These are phyloP conservation scores for Trichogramma dendrolimi DNA, from an alignment of 2,888 invertebrate species.

Conservation along the genomic window DNA sequence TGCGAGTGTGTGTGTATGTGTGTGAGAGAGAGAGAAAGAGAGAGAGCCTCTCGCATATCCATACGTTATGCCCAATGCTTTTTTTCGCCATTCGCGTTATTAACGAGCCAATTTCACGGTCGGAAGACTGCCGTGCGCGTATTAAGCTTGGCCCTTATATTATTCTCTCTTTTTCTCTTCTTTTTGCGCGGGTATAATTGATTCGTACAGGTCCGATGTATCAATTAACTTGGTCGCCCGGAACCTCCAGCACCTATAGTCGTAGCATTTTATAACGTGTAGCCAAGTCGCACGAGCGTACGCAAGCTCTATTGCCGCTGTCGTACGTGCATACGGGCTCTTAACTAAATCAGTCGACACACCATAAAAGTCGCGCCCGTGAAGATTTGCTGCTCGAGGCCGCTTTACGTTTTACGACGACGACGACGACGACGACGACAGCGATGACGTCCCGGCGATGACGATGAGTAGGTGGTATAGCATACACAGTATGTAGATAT, in stretches of 20 bases:
- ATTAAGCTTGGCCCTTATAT: background rate
- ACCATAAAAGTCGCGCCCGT: constrained; percentile 33
- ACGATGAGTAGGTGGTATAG: no score
- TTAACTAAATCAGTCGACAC: constrained; percentile 35
- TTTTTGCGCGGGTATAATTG: constrained; percentile 21
- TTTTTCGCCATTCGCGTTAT: constrained; percentile 22
- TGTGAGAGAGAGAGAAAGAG: no score
- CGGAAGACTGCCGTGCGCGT: constrained; percentile 1
- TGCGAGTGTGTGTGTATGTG: no score
- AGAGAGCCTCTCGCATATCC: background rate
- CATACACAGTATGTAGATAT: background rate
- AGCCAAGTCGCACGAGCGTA: background rate
- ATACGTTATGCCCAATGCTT: constrained; percentile 7
- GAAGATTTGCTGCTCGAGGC: constrained; percentile 30
- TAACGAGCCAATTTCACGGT: constrained; percentile 29
- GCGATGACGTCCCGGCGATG: no score
- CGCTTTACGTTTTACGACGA: constrained; percentile 19
- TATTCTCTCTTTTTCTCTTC: no score
- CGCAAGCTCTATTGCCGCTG: background rate
- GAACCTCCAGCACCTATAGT: background rate
- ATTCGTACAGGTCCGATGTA: constrained; percentile 31
- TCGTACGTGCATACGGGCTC: constrained; percentile 4
- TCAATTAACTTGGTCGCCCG: constrained; percentile 30
- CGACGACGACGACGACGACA: no score
- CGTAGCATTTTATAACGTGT: no score